A percentile compares a stretch with the other conserved stretches of the same genome.
phyloP scores from a whole-genome alignment of 2,113 vertebrate species.

The Prunella himalayana region DNA sequence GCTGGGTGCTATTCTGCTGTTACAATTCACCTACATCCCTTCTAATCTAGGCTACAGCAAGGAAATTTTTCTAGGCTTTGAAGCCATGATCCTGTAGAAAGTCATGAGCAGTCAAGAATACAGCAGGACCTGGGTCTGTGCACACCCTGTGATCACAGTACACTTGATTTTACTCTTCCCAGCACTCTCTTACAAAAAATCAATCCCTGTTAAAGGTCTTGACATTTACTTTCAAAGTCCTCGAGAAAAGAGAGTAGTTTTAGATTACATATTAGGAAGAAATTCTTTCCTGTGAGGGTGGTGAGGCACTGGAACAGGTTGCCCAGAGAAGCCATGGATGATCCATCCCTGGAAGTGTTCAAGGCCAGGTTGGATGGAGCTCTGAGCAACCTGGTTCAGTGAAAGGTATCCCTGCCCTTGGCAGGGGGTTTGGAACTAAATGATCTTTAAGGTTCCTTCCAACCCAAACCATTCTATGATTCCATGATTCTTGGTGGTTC shows the following conservation, averaged over 20 bases:
- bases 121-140: neutral
- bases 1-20: neutral
- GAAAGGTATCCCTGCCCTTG: neutral
- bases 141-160: neutral
- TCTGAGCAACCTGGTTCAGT: neutral
- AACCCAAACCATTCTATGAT: neutral
- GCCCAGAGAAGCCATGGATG: neutral
- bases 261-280: neutral
- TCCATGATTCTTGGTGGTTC: neutral
- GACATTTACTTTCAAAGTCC: neutral
- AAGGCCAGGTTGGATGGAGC: neutral
- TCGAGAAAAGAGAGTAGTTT: neutral
- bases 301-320: neutral
- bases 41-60: neutral
- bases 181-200: neutral
- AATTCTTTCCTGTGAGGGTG: neutral
- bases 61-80: neutral
- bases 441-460: neutral
- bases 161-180: neutral
- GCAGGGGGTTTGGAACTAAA: neutral
- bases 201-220: neutral
- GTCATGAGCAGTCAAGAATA: neutral
- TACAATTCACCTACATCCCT: neutral
- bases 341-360: neutral
- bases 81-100: neutral